Evolutionary conservation across 2,113 vertebrate species (phyloP).

Genomic region (Mus pahari): DNA sequence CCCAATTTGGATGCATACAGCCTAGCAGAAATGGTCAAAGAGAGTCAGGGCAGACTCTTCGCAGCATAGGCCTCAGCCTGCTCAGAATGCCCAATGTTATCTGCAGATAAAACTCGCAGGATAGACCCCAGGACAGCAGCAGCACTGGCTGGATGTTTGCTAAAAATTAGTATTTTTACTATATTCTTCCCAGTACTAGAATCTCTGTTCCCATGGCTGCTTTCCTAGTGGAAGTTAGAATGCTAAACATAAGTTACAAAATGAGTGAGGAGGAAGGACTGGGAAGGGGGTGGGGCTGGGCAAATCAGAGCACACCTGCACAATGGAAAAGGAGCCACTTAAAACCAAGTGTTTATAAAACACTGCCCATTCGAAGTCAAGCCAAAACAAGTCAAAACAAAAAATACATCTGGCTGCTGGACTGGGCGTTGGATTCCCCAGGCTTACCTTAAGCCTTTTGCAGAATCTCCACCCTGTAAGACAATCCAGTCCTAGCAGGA

Average conservation of each 20-base stretch:
- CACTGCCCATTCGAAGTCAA: not conserved
- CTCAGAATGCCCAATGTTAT: no score
- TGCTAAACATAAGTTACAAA: not conserved
- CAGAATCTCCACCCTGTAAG: not conserved
- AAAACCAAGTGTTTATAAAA: conserved; percentile 38
- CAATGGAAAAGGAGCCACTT: not conserved
- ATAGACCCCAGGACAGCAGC: not conserved
- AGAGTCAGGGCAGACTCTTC: not conserved
- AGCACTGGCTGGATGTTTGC: not conserved
- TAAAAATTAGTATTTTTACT: not conserved
- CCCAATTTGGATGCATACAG: not conserved
- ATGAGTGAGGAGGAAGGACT: not conserved
- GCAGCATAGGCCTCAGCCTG: no score
- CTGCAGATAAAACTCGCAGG: no score
- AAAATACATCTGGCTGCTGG: not conserved
- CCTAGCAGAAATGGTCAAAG: not conserved
- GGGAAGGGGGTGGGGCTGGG: not conserved
- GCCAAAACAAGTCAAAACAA: not conserved
- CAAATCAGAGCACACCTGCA: not conserved
- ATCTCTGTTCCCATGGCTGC: not conserved
- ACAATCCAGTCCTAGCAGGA: not conserved
- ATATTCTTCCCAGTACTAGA: not conserved
- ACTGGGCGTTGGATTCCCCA: not conserved
- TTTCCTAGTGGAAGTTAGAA: not conserved
- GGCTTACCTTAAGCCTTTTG: not conserved